Evolutionary conservation across 2,888 invertebrate genomes (phyloP), one percentile per base, ranked within the genome.

Genomic region (Elysia crispata): DNA sequence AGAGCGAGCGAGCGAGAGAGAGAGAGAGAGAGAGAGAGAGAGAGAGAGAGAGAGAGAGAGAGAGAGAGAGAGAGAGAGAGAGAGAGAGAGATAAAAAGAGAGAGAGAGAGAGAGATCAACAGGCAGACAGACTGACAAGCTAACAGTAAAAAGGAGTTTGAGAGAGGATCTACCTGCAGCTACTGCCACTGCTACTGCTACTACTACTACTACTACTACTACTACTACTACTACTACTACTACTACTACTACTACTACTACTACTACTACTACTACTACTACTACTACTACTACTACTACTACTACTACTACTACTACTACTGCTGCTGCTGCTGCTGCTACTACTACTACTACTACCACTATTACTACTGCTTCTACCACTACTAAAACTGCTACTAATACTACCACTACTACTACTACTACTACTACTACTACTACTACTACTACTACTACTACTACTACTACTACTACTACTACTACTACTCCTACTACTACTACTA

Each of bases 1-100:
- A 74, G 57, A 74, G 54, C 23, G 74, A 54, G 6, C 23, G 57
- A 57, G 54, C 23, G 74, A 74, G 54, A 74, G 74, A 74, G 54
- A 74, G 57, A 74, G 54, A 74, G 74, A 74, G 25, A 74, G 60
- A 57, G 54, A 74, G 74, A 74, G 54, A 74, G 57, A 74, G 54
- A 74, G 74, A 60, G 28, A 74, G 49, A 23, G 23, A 75, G 28
- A 62, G 13, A 75, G n/a, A 75, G 31, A 75, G 30, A 60, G n/a
- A 75, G 54, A 75, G n/a, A 75, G 54, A 75, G 13, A 75, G n/a
- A 57, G 1, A 74, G 23, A 57, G 1, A 74, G 23, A 54, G 13
- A 54, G 73, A 73, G 49, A 73, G 73, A 73, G 49, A 73, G 25
- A 73, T 11, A 73, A 50, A 54, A 11, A 54, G 73, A 54, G 18